Base-by-base conservation (phyloP, 1,140 invertebrate genomes). In the Microplitis demolitor region DNA sequence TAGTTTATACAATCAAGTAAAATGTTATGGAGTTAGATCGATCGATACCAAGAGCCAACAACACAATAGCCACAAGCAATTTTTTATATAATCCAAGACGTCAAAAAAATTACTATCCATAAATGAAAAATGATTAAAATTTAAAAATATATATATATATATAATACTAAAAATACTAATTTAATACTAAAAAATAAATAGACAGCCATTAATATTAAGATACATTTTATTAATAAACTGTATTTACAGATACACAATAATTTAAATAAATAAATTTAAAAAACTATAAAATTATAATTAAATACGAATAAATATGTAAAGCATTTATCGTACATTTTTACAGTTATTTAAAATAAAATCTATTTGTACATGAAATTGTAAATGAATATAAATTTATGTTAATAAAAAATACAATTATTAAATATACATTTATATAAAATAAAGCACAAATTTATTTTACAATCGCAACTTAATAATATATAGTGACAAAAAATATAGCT, bases 1-100 rank as follows among this genome's bases (percentile, higher is more conserved):
- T 83, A 76, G 75, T 82, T 78, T 78, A 79, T 80, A 77, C 75
- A 68, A 74, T 69, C 79, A 82, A 83, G 82, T 85, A 84, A 80
- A 77, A 79, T 77, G 72, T 78, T 77, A 67, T 71, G 45, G 66
- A 79, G 80, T 83, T 83, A 85, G 83, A 85, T 83, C 71, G 75
- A 78, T 56, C 63, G 63, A 31, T 34, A 13, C 79, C 76, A 72
- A 76, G 79, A 45, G 80, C 84, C 81, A 84, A 84, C 82, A 81
- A 81, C 79, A 85, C 84, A 85, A 84, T 85, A 77, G 78, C 66
- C 71, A 75, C 76, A 64, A 63, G 53, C 56, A 80, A 83, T 83
- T 79, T 75, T 79, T 77, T 78, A 24, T 75, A 75, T 78, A 74
- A 72, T 75, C 76, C 67, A 78, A 37, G 6, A 24, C 16, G 37